These are phyloP conservation scores for Hemibagrus guttatus DNA, from an alignment of 2,797 vertebrate species.

Conservation along the genomic window DNA sequence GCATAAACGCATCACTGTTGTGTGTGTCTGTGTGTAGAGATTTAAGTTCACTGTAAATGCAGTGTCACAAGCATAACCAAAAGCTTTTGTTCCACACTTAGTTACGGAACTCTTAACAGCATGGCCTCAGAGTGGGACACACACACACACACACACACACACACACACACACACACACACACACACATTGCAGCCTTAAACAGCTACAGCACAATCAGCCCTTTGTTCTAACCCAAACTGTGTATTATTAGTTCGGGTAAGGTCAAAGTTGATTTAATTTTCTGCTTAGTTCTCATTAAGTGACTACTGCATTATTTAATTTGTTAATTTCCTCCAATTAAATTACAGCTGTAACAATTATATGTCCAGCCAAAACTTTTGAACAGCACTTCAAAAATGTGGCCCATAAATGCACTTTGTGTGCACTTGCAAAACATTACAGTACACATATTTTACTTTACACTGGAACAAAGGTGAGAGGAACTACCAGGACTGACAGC, in stretches of 20 bases:
- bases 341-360: conserved; percentile 72
- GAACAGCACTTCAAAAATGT: conserved; percentile 68
- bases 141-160: conserved; percentile 28
- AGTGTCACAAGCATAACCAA: conserved; percentile 22
- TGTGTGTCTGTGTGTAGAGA: not conserved
- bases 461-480: conserved; percentile 16
- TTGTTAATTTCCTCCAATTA: conserved; percentile 83
- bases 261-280: conserved; percentile 83
- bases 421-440: conserved; percentile 39
- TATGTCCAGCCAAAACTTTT: conserved; percentile 75
- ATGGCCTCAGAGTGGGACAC: conserved; percentile 14
- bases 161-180: conserved; percentile 27
- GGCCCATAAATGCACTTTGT: conserved; percentile 66
- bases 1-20: not conserved
- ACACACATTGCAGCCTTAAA: conserved; percentile 58
- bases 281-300: conserved; percentile 83
- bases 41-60: conserved; percentile 9
- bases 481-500: conserved; percentile 10
- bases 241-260: conserved; percentile 76
- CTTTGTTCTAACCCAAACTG: conserved; percentile 73
- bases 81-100: conserved; percentile 23
- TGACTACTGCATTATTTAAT: conserved; percentile 84
- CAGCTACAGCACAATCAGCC: conserved; percentile 68
- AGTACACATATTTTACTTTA: conserved; percentile 44
- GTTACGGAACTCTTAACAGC: conserved; percentile 20